These are phyloP conservation scores for Phrynosoma platyrhinos DNA, from an alignment of 2,113 vertebrate species.

Conservation along the genomic window DNA sequence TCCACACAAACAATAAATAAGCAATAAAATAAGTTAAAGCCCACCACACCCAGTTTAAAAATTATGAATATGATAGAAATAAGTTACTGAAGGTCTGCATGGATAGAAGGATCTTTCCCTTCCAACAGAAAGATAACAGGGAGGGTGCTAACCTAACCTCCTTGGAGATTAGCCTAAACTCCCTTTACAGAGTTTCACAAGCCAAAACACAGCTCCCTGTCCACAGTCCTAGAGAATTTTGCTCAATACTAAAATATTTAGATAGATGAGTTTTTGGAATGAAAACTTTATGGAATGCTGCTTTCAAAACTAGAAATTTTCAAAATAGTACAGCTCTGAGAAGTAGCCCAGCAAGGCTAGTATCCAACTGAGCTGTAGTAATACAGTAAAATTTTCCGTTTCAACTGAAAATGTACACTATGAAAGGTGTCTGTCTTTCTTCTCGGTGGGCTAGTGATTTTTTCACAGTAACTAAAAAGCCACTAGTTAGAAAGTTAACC, in stretches of 20 bases:
- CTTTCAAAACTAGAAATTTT: conserved; percentile 33
- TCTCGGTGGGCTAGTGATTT: neutral
- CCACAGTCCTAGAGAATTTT: neutral
- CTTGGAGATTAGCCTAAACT: no score
- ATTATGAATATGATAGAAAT: no score
- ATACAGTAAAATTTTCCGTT: conserved; percentile 14
- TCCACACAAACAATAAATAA: no score
- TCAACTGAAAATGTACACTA: neutral
- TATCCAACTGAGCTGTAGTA: neutral
- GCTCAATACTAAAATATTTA: conserved; percentile 17
- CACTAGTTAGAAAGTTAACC: neutral
- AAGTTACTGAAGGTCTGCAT: no score
- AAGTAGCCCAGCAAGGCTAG: neutral
- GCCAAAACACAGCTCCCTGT: neutral
- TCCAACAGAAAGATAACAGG: no score
- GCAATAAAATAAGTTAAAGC: no score
- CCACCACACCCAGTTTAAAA: no score
- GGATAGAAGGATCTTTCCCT: no score
- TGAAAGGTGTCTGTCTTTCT: neutral
- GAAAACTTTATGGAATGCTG: neutral
- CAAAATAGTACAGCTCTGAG: conserved; percentile 24
- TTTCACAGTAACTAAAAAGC: neutral
- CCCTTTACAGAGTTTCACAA: neutral
- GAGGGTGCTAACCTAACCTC: no score
- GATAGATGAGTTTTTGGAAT: conserved; percentile 7